phyloP scores from a whole-genome alignment of 2,888 invertebrate genomes.

The Harpalus rufipes region DNA sequence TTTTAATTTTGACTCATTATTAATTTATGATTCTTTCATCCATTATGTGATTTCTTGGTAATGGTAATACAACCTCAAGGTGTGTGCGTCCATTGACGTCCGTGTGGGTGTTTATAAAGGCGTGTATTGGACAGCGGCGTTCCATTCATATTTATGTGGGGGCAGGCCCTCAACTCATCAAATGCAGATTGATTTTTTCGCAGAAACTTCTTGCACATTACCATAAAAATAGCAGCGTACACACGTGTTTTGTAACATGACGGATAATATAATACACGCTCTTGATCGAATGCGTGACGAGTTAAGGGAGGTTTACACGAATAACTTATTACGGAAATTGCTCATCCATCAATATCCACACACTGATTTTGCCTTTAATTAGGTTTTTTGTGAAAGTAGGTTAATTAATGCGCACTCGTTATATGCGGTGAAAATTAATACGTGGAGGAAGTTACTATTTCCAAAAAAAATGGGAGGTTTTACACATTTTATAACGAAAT shows the following conservation, averaged over 20 bases:
- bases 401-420: slow-evolving; percentile 10
- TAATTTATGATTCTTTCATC: slow-evolving; percentile 4
- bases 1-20: too few relatives aligned
- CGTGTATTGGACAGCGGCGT: slow-evolving; percentile 34
- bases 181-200: slow-evolving; percentile 61
- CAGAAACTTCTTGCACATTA: slow-evolving; percentile 46
- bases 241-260: slow-evolving; percentile 17
- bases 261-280: neutral
- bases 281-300: slow-evolving; percentile 30
- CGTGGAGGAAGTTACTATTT: neutral
- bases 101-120: neutral
- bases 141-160: slow-evolving; percentile 62
- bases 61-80: neutral
- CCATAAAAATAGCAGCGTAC: slow-evolving; percentile 49
- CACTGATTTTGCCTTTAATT: slow-evolving; percentile 41
- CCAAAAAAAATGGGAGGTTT: neutral
- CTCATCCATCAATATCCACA: slow-evolving; percentile 35
- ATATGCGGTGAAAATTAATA: neutral
- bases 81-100: slow-evolving; percentile 1
- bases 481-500: neutral
- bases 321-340: slow-evolving; percentile 35
- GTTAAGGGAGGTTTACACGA: neutral
- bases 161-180: slow-evolving; percentile 47
- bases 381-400: slow-evolving; percentile 30
- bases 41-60: slow-evolving; percentile 27